Conservation (phyloP, 1,140 invertebrate species). For the Anoplolepis gracilipes region DNA sequence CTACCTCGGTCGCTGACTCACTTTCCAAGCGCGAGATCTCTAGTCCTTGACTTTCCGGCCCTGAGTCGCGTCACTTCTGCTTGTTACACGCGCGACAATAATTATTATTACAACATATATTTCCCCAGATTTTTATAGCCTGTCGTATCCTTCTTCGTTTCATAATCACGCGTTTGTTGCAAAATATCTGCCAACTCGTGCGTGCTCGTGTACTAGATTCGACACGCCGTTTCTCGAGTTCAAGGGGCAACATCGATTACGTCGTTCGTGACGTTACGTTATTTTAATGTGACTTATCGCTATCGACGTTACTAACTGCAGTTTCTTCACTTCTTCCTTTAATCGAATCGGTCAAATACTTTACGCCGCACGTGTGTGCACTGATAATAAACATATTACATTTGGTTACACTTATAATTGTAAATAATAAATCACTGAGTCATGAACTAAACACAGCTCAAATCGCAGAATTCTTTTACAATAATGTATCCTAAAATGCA, state of each 20-base stretch:
- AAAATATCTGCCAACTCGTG: slow-evolving; percentile 12
- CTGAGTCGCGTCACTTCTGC: neutral
- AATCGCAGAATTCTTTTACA: neutral
- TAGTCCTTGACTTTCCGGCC: slow-evolving; percentile 46
- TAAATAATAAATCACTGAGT: neutral
- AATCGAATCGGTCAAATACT: slow-evolving; percentile 1
- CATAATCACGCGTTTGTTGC: neutral
- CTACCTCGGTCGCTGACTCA: slow-evolving; percentile 25
- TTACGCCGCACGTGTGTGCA: neutral
- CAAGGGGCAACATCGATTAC: slow-evolving; percentile 58
- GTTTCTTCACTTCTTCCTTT: slow-evolving; percentile 39
- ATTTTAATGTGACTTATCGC: slow-evolving; percentile 2
- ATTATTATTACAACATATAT: neutral
- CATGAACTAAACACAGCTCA: neutral
- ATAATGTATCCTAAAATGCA: neutral
- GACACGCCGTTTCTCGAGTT: slow-evolving; percentile 38
- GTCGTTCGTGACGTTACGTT: neutral
- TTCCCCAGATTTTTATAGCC: neutral
- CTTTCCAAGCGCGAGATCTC: slow-evolving; percentile 23
- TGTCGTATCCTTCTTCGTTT: slow-evolving; percentile 13
- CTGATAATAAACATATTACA: neutral
- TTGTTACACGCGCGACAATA: neutral
- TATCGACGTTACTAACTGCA: slow-evolving; percentile 2
- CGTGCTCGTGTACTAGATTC: slow-evolving; percentile 13
- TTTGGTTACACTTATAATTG: no score